A percentile compares a stretch with the other conserved stretches of the same genome.
Evolutionary conservation across 2,888 invertebrate species (phyloP).

Genomic region (Actias luna): DNA sequence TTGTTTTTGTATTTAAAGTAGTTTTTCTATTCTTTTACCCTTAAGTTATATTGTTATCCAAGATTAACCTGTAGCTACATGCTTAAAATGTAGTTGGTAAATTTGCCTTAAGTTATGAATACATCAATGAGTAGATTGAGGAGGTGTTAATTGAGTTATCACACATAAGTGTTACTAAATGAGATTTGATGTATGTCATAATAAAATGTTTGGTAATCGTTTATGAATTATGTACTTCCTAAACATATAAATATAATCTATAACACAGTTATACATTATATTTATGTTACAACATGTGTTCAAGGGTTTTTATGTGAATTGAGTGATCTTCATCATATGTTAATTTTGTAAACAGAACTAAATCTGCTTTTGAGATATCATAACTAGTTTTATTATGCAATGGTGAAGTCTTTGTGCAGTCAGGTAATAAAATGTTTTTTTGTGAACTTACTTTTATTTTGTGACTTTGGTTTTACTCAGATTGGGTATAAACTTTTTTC

Average conservation of each 20-base stretch:
- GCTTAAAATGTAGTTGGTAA: not conserved
- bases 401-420: not conserved
- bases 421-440: not conserved
- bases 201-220: conserved; percentile 36
- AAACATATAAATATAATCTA: conserved; percentile 42
- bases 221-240: conserved; percentile 29
- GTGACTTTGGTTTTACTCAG: not conserved
- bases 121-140: conserved; percentile 14
- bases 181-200: conserved; percentile 39
- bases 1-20: not conserved
- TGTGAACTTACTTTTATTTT: not conserved
- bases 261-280: conserved; percentile 40
- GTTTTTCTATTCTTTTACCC: not conserved
- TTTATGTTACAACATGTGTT: conserved; percentile 66
- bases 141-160: conserved; percentile 25
- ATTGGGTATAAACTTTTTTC: not conserved
- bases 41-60: not conserved
- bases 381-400: not conserved
- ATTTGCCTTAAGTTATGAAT: not conserved
- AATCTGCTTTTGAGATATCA: not conserved
- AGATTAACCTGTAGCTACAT: conserved; percentile 1
- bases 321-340: conserved; percentile 47
- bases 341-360: conserved; percentile 26
- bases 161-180: conserved; percentile 31
- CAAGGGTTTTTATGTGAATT: conserved; percentile 43